Base-by-base conservation (phyloP, 2,888 invertebrate genomes). In the Anticlea derivata region DNA sequence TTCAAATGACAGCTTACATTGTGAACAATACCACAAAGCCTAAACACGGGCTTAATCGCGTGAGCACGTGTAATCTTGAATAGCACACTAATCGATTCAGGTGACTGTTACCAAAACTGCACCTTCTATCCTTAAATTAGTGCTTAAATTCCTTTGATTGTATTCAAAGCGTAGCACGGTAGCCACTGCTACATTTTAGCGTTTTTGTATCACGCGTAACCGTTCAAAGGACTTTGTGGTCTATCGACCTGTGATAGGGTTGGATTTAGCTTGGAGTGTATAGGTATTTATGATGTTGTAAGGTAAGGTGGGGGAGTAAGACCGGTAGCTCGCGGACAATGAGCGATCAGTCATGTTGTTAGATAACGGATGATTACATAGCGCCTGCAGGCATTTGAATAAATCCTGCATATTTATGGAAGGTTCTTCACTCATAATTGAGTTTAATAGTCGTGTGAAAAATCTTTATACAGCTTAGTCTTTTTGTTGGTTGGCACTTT, bases 311-410 rank as follows among this genome's bases (percentile, higher is more conserved):
- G 70, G 73, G 78, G 6, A 8, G 7, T 77, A 89, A 89, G 72
- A 84, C 89, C 82, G 70, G 89, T 88, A 88, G 89, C 86, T 61
- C 61, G 71, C 77, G 82, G 80, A 86, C 88, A 87, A 86, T 86
- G 81, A 84, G 80, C 78, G 80, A 89, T 89, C 86, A 80, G 80
- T 87, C 86, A 86, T 83, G 78, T 76, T 70, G 77, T 82, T 82
- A 84, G 85, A 86, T 85, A 69, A 52, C 61, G 69, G 73, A 78
- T 83, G 87, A 86, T 86, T 86, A 77, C 78, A 76, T 68, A 39
- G 33, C 52, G 62, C 58, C 56, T 47, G 51, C 33, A 41, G 51
- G 50, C 48, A 57, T 61, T 61, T 58, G 60, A 61, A 59, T 61
- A 57, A 61, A 59, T 47, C 24, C 46, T 52, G 48, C 54, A 48